Evolutionary conservation across 2,797 vertebrate species (phyloP).

Genomic region (Diplodus puntazzo): DNA sequence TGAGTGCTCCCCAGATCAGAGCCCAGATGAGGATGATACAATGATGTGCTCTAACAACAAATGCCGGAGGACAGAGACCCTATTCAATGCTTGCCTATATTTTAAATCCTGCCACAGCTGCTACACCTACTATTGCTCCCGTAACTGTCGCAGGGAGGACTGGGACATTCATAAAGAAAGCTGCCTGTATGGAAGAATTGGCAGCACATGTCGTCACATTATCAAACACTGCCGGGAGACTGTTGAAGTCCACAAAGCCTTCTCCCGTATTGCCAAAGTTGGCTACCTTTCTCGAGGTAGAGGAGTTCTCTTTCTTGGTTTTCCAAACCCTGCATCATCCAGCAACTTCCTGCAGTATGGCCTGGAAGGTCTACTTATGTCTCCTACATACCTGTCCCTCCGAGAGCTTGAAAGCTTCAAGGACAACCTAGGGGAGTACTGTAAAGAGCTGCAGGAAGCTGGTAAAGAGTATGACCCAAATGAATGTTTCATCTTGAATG

Average conservation of each 20-base stretch:
- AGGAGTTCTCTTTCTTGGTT: conserved; percentile 96
- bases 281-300: conserved; percentile 96
- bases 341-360: conserved; percentile 96
- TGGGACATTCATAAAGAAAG: conserved; percentile 97
- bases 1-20: conserved; percentile 93
- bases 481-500: conserved; percentile 98
- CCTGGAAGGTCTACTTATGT: conserved; percentile 93
- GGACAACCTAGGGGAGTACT: conserved; percentile 95
- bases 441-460: conserved; percentile 92
- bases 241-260: conserved; percentile 93
- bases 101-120: conserved; percentile 99
- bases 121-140: conserved; percentile 98
- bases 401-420: conserved; percentile 95
- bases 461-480: conserved; percentile 96
- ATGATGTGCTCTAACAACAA: conserved; percentile 98
- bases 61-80: conserved; percentile 94
- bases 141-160: conserved; percentile 96
- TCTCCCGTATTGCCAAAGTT: conserved; percentile 97
- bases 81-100: conserved; percentile 98
- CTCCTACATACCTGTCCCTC: conserved; percentile 95
- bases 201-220: conserved; percentile 94
- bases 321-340: conserved; percentile 92
- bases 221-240: conserved; percentile 97
- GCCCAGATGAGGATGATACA: conserved; percentile 95
- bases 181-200: conserved; percentile 94